Base-by-base conservation (phyloP, 2,797 vertebrate genomes). In the Aplochiton taeniatus region DNA sequence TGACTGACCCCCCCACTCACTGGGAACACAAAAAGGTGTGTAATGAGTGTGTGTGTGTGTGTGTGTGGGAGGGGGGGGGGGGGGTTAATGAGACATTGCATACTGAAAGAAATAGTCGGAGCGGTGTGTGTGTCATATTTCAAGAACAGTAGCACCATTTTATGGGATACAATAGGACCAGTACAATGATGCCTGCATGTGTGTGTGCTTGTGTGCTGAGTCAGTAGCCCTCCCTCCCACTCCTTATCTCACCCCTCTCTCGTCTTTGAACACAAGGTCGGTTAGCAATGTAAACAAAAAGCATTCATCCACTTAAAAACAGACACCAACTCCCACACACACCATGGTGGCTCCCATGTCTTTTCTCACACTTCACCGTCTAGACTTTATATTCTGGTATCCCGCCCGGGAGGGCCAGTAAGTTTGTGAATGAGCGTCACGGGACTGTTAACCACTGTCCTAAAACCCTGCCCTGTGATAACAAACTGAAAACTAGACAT, bases 251-350 rank as follows among this genome's bases (percentile, higher is more conserved):
- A 11, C n/a, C 11, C 50, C 1, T 17, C 61, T 68, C 72, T 72
- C n/a, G 79, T 83, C 79, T 50, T 66, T 65, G 4, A 56, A 77
- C 63, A 74, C 74, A 76, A 80, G 76, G 73, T 66, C 78, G 62
- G 16, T 31, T 14, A 10, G 11, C 45, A 43, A n/a, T 31, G 48
- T 69, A 58, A 77, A 83, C 69, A 52, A 61, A 42, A 51, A 46
- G 44, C 58, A 41, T 59, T 54, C 3, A 52, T 73, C 66, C 64
- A 63, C 72, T 67, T 31, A 78, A 63, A 78, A 63, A 70, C 16
- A 45, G 41, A 59, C 65, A 20, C 56, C 31, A 57, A 62, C 58
- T 43, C 20, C 48, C 61, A 64, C 75, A 66, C 19, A 46, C 44
- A n/a, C 13, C 31, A 31, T 2, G 2, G 2, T 31, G 31, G 7